Evolutionary conservation across 2,113 vertebrate genomes (phyloP).

Genomic region (Lepus europaeus): DNA sequence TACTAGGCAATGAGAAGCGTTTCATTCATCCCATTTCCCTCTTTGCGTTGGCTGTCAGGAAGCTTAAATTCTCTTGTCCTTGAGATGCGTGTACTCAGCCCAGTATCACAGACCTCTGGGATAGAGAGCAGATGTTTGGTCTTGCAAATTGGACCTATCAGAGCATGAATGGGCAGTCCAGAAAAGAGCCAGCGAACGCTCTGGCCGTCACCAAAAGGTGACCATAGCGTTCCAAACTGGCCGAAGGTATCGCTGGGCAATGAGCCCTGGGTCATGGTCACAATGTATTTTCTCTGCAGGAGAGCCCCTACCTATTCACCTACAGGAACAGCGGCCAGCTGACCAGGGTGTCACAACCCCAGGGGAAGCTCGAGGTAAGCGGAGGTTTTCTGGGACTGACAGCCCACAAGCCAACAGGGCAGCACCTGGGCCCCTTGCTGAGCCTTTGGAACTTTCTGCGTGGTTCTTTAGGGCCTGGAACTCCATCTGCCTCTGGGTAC

Average conservation of each 20-base stretch:
- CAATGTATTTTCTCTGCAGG: constrained; percentile 82
- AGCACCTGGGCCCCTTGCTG: fast-evolving
- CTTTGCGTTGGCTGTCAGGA: constrained; percentile 29
- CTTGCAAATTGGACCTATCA: background rate
- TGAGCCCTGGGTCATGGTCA: fast-evolving
- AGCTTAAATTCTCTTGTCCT: constrained; percentile 19
- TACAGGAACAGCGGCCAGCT: constrained; percentile 87
- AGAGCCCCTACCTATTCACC: constrained; percentile 87
- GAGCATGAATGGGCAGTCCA: background rate
- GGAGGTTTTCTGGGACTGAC: constrained; percentile 9
- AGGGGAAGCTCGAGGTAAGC: constrained; percentile 80
- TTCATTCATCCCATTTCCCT: background rate
- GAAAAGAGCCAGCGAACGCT: background rate
- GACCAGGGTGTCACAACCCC: background rate
- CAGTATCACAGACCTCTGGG: background rate
- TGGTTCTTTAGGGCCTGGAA: background rate
- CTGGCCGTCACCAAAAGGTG: background rate
- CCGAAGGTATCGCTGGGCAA: background rate
- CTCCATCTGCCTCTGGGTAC: background rate
- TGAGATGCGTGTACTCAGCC: background rate
- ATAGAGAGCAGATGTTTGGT: background rate
- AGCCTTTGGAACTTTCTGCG: background rate
- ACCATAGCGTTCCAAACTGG: background rate
- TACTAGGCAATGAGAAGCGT: background rate
- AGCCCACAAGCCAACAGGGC: background rate